These are phyloP conservation scores for Lepus townsendii DNA, from an alignment of 2,797 vertebrate species.

Conservation along the genomic window DNA sequence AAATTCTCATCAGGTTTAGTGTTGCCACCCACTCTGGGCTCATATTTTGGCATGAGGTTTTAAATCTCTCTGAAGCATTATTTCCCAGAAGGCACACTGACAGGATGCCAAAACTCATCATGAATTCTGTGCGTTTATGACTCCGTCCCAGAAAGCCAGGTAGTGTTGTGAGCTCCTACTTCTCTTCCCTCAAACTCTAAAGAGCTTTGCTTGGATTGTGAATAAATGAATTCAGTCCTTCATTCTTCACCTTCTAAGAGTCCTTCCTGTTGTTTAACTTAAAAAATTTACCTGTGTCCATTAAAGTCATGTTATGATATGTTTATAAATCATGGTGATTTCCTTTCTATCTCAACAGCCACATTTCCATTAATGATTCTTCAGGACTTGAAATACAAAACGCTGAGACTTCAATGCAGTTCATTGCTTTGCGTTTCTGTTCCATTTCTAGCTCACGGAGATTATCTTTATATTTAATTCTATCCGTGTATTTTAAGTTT, in stretches of 20 bases:
- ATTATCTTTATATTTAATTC: not conserved
- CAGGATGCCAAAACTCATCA: not conserved
- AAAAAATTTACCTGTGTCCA: not conserved
- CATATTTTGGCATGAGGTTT: not conserved
- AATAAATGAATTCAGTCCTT: not conserved
- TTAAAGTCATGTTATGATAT: not conserved
- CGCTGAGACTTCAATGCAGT: not conserved
- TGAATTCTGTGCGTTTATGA: not conserved
- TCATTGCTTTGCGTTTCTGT: not conserved
- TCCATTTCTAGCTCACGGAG: not conserved
- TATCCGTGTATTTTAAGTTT: not conserved
- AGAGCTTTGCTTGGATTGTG: not conserved
- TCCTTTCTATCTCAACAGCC: not conserved
- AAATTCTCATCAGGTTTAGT: not conserved
- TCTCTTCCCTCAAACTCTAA: not conserved
- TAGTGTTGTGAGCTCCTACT: not conserved
- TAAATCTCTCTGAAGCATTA: not conserved
- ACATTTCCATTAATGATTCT: not conserved
- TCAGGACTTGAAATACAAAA: not conserved
- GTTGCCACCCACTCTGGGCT: not conserved
- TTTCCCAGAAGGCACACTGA: not conserved
- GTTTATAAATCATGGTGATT: not conserved
- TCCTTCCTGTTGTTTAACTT: not conserved
- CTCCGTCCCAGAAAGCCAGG: not conserved
- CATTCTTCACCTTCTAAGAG: not conserved